Evolutionary conservation across 2,888 invertebrate species (phyloP).

Genomic region (Nudaria mundana): DNA sequence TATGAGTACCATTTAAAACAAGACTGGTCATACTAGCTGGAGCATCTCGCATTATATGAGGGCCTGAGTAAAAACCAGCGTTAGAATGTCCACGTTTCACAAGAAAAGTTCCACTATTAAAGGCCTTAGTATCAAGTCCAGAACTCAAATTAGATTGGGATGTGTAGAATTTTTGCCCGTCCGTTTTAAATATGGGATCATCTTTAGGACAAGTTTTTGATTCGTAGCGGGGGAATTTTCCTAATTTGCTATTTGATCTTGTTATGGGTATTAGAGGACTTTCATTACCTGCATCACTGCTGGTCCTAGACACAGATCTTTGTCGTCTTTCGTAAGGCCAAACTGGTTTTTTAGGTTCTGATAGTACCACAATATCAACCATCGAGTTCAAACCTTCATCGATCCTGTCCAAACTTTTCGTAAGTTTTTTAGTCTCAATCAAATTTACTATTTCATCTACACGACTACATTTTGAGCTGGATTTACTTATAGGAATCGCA

Average conservation of each 20-base stretch:
- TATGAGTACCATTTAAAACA: constrained; percentile 66
- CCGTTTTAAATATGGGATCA: constrained; percentile 49
- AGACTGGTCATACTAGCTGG: constrained; percentile 75
- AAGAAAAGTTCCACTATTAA: constrained; percentile 79
- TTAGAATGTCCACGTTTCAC: constrained; percentile 83
- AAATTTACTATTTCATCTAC: constrained; percentile 78
- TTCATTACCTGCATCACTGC: constrained; percentile 63
- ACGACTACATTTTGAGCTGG: constrained; percentile 62
- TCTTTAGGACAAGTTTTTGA: constrained; percentile 51
- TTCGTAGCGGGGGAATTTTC: constrained; percentile 45
- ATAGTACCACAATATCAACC: constrained; percentile 86
- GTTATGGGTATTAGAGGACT: constrained; percentile 61
- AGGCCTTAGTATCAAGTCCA: constrained; percentile 56
- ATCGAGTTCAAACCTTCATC: constrained; percentile 87
- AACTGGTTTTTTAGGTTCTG: constrained; percentile 69
- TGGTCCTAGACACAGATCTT: constrained; percentile 63
- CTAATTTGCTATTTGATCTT: constrained; percentile 52
- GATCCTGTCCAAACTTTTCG: constrained; percentile 90
- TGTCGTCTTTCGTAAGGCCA: constrained; percentile 71
- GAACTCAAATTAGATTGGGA: constrained; percentile 58
- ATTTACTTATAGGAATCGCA: constrained; percentile 41
- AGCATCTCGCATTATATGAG: constrained; percentile 69
- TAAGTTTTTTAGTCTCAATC: constrained; percentile 82
- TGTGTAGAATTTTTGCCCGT: constrained; percentile 61
- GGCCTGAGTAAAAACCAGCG: constrained; percentile 84